Base-by-base conservation (phyloP, 2,888 invertebrate species). In the Micoletzkya japonica region DNA sequence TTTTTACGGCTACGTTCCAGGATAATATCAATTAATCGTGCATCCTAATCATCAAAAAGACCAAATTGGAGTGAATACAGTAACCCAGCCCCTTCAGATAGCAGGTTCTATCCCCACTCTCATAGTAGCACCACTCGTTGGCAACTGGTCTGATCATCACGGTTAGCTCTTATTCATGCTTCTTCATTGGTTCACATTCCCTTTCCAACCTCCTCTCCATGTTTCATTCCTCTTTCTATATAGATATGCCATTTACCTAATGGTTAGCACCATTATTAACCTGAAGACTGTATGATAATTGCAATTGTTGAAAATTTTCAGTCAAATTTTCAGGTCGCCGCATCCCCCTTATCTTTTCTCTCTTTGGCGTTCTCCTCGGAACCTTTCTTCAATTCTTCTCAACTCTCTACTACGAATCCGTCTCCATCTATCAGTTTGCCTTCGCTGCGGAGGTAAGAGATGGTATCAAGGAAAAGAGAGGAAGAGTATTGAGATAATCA, bases 121-220 rank as follows among this genome's bases (percentile, higher is more conserved):
- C 0, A 67, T 82, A 7, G 72, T 74, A 0, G 76, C 80, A 2
- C 81, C 82, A 0, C 30, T 82, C 14, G 74, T 82, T 34, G 82
- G 82, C 4, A 76, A 75, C 26, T 81, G 82, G 82, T 76, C 81
- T 0, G 82, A 82, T 66, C 70, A 74, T 52, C 72, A 71, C 44
- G 77, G 79, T 74, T 32, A 54, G 68, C 7, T 28, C 7, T 6
- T 24, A 24, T 54, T 54, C 26, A 24, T 52, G 28, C 26, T 2
- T 24, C 28, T 10, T 52, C 52, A 3, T 52, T 2, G 17, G 30
- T 3, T 32, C 56, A 30, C 56, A 28, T n/a, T 30, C 26, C 2
- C 32, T 56, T 56, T 14, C 17, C 3, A 56, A 6, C 2, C n/a
- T 28, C 6, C 32, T 34, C 1, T 57, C 57, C 24, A 37, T 1